Base-by-base conservation (phyloP, 2,888 invertebrate species). In the Chrysina gloriosa region DNA sequence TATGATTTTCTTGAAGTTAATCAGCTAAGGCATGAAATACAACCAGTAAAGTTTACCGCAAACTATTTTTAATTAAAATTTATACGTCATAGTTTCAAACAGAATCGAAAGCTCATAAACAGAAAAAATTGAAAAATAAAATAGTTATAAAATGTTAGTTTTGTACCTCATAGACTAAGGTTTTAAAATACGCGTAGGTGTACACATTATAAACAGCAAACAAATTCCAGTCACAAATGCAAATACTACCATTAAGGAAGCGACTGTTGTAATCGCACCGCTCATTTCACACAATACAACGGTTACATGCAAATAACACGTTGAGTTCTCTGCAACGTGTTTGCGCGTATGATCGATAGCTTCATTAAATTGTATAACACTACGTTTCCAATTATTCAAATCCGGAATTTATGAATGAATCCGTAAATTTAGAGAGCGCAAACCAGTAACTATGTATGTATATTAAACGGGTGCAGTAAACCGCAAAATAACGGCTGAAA, bases 401-500 rank as follows among this genome's bases (percentile, higher is more conserved):
- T 61, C 58, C 7, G 27, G 58, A 61, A 61, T 61, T 58, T 61
- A 27, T 61, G 58, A 61, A 61, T 61, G 42, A 61, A 42, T 61
- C 16, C 29, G 23, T 61, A 61, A 42, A 61, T 61, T 27, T 14
- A 42, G 42, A 61, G 58, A 45, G 58, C 42, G 27, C 58, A 16
- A 16, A 29, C 58, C 29, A 61, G 58, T 25, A 61, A 61, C 58
- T 42, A 29, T 25, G 42, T 50, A n/a, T 39, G 11, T 31, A 61
- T 42, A 61, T 61, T 56, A 61, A 61, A 61, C 58, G 58, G 42
- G 27, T 42, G 58, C 58, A 61, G 25, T 61, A 61, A 61, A 61
- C 58, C 58, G 45, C 58, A 61, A 61, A 61, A 61, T 61, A 61
- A 61, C 58, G 25, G 58, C 19, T 61, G 58, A 61, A 61, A 45